phyloP scores from a whole-genome alignment of 2,888 invertebrate species.

The Gymnocheta viridis region DNA sequence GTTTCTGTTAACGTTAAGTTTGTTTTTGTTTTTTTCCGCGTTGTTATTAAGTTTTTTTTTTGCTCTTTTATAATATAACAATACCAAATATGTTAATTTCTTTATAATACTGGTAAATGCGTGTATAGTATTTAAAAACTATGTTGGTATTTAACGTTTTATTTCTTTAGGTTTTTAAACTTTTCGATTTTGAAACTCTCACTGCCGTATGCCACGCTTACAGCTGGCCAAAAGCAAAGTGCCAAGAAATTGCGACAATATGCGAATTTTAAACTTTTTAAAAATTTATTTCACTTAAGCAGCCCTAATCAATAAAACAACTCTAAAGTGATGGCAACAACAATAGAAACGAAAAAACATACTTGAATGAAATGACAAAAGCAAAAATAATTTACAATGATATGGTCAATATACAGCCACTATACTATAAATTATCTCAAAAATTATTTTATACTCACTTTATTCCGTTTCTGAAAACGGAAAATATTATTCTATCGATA shows the following conservation, averaged over 20 bases:
- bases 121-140: not conserved
- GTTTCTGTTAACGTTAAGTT: not conserved
- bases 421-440: slow-evolving; percentile 29
- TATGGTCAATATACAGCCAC: slow-evolving; percentile 41
- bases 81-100: slow-evolving; percentile 37
- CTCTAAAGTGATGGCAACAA: slow-evolving; percentile 6
- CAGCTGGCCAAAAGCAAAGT: slow-evolving; percentile 75
- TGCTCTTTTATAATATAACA: not conserved
- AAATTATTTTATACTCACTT: not conserved
- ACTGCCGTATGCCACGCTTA: slow-evolving; percentile 59
- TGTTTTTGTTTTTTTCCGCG: slow-evolving; percentile 19
- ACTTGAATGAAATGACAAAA: slow-evolving; percentile 52
- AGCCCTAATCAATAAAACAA: slow-evolving; percentile 60
- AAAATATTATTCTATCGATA: slow-evolving; percentile 6
- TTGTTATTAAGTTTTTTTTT: slow-evolving; percentile 2
- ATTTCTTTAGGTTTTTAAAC: not conserved
- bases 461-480: not conserved
- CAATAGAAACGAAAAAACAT: slow-evolving; percentile 38
- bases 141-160: not conserved
- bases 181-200: slow-evolving; percentile 49
- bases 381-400: slow-evolving; percentile 61
- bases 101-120: slow-evolving; percentile 4
- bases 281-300: slow-evolving; percentile 68
- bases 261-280: slow-evolving; percentile 80
- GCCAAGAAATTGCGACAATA: slow-evolving; percentile 78